A percentile compares a stretch with the other conserved stretches of the same genome.
Conservation (phyloP, 2,888 invertebrate genomes). For the Phengaris arion region DNA sequence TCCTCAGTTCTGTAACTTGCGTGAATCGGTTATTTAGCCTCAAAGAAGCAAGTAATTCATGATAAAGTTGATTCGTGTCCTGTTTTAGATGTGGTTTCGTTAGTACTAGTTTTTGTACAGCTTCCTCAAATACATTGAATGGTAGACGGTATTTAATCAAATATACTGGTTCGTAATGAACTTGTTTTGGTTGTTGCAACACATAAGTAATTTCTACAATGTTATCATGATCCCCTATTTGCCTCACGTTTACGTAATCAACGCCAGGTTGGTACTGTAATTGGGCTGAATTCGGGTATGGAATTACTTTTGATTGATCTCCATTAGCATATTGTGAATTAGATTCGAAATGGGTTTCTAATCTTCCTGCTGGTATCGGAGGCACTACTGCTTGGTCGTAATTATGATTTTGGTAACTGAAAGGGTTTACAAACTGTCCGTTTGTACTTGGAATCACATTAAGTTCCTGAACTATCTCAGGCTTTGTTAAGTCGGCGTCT, state of each 20-base stretch:
- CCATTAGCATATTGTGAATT: background rate
- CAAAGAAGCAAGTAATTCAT: background rate
- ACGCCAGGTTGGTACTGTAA: background rate
- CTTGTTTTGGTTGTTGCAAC: conserved; percentile 46
- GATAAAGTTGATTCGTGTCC: background rate
- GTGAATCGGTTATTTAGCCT: background rate
- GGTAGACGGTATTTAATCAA: conserved; percentile 24
- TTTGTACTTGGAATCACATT: background rate
- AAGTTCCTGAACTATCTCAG: background rate
- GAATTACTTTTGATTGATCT: background rate
- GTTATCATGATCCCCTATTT: background rate
- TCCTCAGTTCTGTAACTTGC: conserved; percentile 39
- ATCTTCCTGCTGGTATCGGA: background rate
- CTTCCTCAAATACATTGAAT: background rate
- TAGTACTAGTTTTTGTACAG: background rate
- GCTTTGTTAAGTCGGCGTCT: background rate
- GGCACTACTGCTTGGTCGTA: background rate
- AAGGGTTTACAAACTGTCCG: background rate
- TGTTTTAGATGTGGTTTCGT: conserved; percentile 7
- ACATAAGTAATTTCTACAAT: conserved; percentile 30
- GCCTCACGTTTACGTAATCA: background rate
- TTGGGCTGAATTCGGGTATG: background rate
- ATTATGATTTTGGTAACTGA: background rate
- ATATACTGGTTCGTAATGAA: conserved; percentile 10
- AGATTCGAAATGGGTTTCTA: background rate